Conservation (phyloP, 1,140 invertebrate genomes). For the Venustaconcha ellipsiformis region DNA sequence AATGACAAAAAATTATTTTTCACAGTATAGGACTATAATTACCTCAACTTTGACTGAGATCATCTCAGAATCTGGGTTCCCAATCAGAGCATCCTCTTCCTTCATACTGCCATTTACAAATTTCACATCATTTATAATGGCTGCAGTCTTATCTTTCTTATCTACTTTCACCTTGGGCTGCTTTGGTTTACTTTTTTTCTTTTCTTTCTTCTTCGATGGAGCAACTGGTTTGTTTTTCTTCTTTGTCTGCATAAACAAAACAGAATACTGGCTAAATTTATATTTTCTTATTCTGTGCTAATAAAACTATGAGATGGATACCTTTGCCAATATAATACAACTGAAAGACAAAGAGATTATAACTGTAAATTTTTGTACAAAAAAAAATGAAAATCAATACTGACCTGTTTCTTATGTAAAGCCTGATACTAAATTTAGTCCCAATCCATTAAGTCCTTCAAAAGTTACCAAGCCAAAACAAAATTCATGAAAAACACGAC, state of each 20-base stretch:
- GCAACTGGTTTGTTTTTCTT: constrained; percentile 24
- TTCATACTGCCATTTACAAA: constrained; percentile 33
- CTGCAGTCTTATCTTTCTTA: constrained; percentile 32
- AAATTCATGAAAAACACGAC: no score
- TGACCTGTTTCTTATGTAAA: no score
- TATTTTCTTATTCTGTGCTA: no score
- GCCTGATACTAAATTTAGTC: no score
- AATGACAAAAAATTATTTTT: no score
- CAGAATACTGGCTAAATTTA: background rate
- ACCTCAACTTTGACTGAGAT: constrained; percentile 51
- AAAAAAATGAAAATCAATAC: no score
- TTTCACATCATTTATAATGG: constrained; percentile 8
- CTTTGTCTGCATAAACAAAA: constrained; percentile 3
- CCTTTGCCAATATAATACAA: no score
- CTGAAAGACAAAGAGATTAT: no score
- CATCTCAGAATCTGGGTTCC: constrained; percentile 40
- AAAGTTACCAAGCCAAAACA: no score
- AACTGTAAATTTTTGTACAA: no score
- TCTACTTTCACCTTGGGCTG: constrained; percentile 32
- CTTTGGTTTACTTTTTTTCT: constrained; percentile 30
- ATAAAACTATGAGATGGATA: no score
- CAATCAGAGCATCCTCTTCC: constrained; percentile 57
- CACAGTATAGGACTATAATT: background rate
- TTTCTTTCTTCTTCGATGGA: constrained; percentile 22
- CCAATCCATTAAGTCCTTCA: no score